Evolutionary conservation across 2,888 invertebrate genomes (phyloP), one percentile per base, ranked within the genome.

Genomic region (Drosophila rellima): DNA sequence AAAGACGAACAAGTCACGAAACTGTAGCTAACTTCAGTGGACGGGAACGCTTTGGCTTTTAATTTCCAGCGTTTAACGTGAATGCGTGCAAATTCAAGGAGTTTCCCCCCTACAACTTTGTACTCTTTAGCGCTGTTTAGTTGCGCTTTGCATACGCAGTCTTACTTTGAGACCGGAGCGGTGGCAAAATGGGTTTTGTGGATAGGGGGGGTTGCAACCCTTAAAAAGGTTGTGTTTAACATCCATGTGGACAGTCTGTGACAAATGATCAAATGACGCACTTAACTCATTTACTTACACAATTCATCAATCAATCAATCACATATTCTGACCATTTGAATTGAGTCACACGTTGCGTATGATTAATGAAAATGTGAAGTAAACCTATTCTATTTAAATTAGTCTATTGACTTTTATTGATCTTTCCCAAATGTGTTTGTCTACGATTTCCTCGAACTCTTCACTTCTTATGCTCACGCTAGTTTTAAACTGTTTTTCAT

Each of bases 41-140:
- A 2, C 3, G 31, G 11, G 18, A 15, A 39, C 64, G 54, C 51
- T 62, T 45, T 20, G 44, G 51, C 60, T 68, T 76, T 74, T 80
- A 80, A 82, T 85, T 85, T 80, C 20, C 31, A 82, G 65, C 82
- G 70, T 81, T 86, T 82, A 82, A 79, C 74, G 61, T 83, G 80
- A 66, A 70, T 69, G 81, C 78, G 78, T 78, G 85, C 73, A 78
- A 78, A 80, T 69, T 70, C 76, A 59, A 63, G 70, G 48, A 66
- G 60, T 23, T 33, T 35, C 15, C 3, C 20, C 33, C 35, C 48
- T 51, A 45, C 76, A 68, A 82, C 76, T 85, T 86, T 85, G 86
- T 82, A 86, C 86, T 82, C 83, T 82, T 82, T 86, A 86, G 83
- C 83, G 77, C 66, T 83, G 68, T 83, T 83, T 86, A 86, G 82